Conservation (phyloP, 2,113 vertebrate genomes). For the Petrocephalus zakoni region DNA sequence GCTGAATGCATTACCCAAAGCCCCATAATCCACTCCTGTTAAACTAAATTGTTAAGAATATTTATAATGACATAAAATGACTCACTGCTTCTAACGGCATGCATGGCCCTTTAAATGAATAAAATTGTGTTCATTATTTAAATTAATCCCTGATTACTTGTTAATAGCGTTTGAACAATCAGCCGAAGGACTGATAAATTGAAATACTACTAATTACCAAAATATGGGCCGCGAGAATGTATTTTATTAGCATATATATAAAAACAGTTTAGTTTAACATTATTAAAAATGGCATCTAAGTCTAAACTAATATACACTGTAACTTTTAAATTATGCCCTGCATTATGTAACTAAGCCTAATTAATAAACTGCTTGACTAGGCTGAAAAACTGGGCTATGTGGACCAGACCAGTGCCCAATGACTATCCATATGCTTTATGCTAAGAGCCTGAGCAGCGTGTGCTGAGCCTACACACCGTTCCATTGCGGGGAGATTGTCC, state of each 20-base stretch:
- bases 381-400: not conserved
- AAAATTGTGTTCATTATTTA: not conserved
- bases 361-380: not conserved
- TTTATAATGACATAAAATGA: constrained; percentile 9
- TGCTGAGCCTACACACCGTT: not conserved
- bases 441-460: not conserved
- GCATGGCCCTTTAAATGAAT: not conserved
- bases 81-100: not conserved
- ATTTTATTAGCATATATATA: constrained; percentile 3
- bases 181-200: not conserved
- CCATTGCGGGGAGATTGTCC: not conserved
- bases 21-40: not conserved
- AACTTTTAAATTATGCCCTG: not conserved
- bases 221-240: not conserved
- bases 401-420: not conserved
- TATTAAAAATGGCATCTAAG: not conserved
- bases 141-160: constrained; percentile 4
- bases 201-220: not conserved
- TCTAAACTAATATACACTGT: not conserved
- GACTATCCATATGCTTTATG: not conserved
- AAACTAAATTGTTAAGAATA: constrained; percentile 2
- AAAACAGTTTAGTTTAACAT: not conserved
- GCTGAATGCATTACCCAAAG: not conserved
- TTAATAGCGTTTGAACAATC: not conserved
- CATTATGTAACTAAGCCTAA: not conserved